Conservation (phyloP, 2,797 vertebrate genomes). For the Pantherophis vulpinus region DNA sequence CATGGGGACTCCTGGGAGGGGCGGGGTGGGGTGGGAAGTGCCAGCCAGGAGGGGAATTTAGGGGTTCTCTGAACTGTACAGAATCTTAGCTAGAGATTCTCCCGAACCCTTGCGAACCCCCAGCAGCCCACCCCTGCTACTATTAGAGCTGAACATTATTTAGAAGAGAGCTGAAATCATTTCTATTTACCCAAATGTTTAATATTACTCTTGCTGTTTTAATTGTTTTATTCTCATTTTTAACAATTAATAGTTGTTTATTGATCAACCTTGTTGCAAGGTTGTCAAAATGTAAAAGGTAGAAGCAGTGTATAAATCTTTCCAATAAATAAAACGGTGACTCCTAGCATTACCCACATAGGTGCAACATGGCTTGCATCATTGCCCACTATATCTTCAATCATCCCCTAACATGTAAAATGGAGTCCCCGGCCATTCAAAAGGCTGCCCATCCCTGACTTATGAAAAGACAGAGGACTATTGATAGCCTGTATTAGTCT, state of each 20-base stretch:
- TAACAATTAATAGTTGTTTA: background rate
- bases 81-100: too few species aligned
- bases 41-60: too few species aligned
- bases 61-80: too few species aligned
- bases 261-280: background rate
- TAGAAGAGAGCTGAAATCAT: background rate
- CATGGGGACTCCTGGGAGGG: too few species aligned
- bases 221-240: background rate
- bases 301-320: background rate
- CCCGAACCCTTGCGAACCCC: too few species aligned
- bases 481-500: background rate
- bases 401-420: background rate
- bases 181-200: background rate
- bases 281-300: background rate
- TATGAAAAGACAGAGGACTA: background rate
- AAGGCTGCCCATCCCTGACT: background rate
- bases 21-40: too few species aligned
- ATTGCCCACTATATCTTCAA: background rate
- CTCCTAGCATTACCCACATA: background rate
- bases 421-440: background rate
- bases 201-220: background rate
- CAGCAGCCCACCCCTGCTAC: background rate
- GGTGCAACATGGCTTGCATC: background rate
- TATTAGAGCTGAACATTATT: background rate
- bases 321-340: background rate